Evolutionary conservation across 2,113 vertebrate genomes (phyloP), one percentile per base, ranked within the genome.

Genomic region (Hystrix brachyura): DNA sequence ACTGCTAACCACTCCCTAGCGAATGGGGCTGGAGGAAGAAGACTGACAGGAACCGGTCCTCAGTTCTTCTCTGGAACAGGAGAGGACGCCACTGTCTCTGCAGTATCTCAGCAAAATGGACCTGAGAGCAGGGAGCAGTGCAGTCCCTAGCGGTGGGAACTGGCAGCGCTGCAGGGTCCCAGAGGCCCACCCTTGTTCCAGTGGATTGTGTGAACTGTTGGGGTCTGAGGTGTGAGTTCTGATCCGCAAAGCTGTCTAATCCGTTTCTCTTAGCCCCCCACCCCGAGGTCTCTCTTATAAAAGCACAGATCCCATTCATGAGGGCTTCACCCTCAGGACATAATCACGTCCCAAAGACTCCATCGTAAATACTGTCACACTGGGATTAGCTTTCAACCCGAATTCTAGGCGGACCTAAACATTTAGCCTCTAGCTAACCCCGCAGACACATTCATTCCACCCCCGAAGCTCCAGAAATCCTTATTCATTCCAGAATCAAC

Each of bases 191-290:
- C 46, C 67, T 46, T 11, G 15, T 74, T 64, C 92, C 43, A 87
- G 34, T 57, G 48, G 60, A 89, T 15, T 84, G 57, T 57, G 60
- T 43, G 38, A 67, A 65, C 72, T 43, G 3, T 53, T 90, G 43
- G 92, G 69, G 46, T 81, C 67, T 85, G 60, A 87, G 23, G 53
- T 21, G 9, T n/a, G 64, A 95, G 81, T 65, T 92, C 84, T 94
- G 23, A 95, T 96, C 4, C 51, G 59, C 65, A 97, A 88, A 89
- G 87, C 86, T 96, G 67, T 91, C 84, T 94, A 97, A 96, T 98
- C 96, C 96, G 97, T 94, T 97, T 96, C 96, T 55, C 76, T 59
- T 79, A 34, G 53, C 21, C 32, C 92, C 38, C 38, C 38, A 38
- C 65, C 46, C 12, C 25, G 46, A n/a, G 1, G 71, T 57, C 12